These are phyloP conservation scores for Macrotis lagotis DNA, from an alignment of 2,113 vertebrate genomes.

Conservation along the genomic window DNA sequence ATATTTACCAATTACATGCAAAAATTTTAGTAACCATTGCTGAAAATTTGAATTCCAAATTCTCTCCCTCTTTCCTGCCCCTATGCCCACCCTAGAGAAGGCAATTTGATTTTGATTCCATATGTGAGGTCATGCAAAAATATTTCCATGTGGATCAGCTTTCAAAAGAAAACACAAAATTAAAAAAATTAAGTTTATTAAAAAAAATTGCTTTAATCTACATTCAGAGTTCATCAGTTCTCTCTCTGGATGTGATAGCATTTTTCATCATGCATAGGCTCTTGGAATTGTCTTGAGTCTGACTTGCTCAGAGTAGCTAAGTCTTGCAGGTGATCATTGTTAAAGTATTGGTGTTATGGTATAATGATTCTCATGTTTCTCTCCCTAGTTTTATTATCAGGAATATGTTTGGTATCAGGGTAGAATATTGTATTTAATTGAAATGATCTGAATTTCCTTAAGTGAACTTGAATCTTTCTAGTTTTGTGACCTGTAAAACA, in stretches of 20 bases:
- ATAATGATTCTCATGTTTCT: background rate
- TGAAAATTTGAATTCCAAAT: background rate
- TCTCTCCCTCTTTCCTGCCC: background rate
- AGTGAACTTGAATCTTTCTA: too few species aligned
- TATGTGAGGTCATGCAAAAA: background rate
- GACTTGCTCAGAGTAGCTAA: background rate
- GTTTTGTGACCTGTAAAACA: too few species aligned
- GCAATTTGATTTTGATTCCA: background rate
- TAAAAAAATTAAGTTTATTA: too few species aligned
- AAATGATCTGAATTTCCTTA: too few species aligned
- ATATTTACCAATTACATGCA: background rate
- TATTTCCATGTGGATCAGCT: background rate
- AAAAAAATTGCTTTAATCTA: too few species aligned
- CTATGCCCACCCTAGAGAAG: background rate
- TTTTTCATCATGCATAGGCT: too few species aligned
- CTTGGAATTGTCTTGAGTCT: background rate
- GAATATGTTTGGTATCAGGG: background rate
- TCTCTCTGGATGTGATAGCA: too few species aligned
- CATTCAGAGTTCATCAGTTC: too few species aligned
- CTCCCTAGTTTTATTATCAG: background rate
- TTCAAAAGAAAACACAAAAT: background rate
- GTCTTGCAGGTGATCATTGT: background rate
- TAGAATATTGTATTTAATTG: too few species aligned
- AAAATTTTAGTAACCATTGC: background rate
- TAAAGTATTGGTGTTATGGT: background rate